Percentiles rank a stretch among this genome's conserved stretches.
phyloP scores from a whole-genome alignment of 2,797 vertebrate genomes.

The Streptopelia turtur region DNA sequence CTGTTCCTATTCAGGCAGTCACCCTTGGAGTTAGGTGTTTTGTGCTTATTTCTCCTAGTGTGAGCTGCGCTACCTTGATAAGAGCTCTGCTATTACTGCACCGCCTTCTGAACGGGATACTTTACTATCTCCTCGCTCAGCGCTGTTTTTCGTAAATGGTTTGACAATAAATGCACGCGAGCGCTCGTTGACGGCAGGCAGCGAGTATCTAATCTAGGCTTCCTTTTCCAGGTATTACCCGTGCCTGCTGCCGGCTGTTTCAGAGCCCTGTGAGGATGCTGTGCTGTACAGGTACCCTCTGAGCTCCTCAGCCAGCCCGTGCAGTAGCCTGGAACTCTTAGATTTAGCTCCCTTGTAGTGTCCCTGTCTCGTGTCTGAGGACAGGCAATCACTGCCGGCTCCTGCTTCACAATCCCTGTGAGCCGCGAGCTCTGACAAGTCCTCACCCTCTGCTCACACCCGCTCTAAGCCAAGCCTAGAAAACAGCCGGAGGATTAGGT shows the following conservation, averaged over 20 bases:
- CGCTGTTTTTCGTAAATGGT: fast-evolving
- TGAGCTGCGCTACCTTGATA: neutral
- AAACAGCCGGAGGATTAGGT: neutral
- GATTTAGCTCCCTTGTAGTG: conserved; percentile 21
- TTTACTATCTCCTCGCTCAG: neutral
- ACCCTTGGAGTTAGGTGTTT: neutral
- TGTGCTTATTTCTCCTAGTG: neutral
- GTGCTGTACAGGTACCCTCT: conserved; percentile 55
- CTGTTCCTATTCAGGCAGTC: neutral
- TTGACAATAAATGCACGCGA: neutral
- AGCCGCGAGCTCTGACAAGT: neutral
- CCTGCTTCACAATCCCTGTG: neutral
- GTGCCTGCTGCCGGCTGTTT: conserved; percentile 52
- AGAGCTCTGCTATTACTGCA: neutral
- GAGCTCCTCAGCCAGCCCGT: conserved; percentile 3
- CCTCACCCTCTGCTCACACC: neutral
- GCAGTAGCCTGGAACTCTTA: neutral
- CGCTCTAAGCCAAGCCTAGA: neutral
- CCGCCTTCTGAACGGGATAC: fast-evolving
- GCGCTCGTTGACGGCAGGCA: neutral
- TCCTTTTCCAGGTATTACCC: conserved; percentile 73
- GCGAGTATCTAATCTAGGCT: conserved; percentile 15
- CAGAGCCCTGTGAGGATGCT: conserved; percentile 61
- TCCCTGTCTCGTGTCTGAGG: neutral
- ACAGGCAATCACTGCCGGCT: neutral